Percentiles rank a stretch among this genome's conserved stretches.
Evolutionary conservation across 2,797 vertebrate genomes (phyloP).

Genomic region (Labeo calbasu): DNA sequence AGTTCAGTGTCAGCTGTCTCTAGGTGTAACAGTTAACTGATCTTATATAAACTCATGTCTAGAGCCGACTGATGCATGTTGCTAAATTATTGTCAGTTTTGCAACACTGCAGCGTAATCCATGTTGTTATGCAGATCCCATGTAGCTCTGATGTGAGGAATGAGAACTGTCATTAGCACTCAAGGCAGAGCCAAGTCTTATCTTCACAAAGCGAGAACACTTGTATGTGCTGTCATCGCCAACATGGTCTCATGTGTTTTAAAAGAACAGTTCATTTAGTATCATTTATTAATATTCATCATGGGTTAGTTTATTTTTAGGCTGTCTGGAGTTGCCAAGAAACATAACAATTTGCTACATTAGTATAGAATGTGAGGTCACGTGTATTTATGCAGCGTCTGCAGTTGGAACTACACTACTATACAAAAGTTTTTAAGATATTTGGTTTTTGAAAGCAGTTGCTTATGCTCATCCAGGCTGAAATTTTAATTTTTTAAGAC

Average conservation of each 20-base stretch:
- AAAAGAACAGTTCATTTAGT: neutral
- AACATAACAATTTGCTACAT: neutral
- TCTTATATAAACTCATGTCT: neutral
- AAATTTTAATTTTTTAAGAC: too few relatives aligned
- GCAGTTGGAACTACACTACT: neutral
- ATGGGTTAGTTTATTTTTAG: neutral
- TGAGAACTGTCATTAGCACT: slow-evolving; percentile 6
- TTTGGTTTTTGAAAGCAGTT: too few relatives aligned
- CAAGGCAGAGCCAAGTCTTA: slow-evolving; percentile 8
- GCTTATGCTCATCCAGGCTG: too few relatives aligned
- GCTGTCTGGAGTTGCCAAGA: neutral
- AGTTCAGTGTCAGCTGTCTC: neutral
- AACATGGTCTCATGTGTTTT: neutral
- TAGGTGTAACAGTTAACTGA: neutral
- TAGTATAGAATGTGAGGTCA: neutral
- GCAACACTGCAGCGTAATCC: neutral
- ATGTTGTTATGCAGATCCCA: neutral
- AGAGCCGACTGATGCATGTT: neutral
- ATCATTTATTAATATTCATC: neutral
- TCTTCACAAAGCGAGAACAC: neutral
- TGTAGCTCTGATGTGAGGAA: slow-evolving; percentile 14
- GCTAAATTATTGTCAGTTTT: slow-evolving; percentile 1
- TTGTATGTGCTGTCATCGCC: neutral
- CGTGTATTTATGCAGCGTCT: neutral
- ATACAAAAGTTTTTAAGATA: too few relatives aligned